Base-by-base conservation (phyloP, 1,140 invertebrate species). In the Drosophila pseudoobscura region DNA sequence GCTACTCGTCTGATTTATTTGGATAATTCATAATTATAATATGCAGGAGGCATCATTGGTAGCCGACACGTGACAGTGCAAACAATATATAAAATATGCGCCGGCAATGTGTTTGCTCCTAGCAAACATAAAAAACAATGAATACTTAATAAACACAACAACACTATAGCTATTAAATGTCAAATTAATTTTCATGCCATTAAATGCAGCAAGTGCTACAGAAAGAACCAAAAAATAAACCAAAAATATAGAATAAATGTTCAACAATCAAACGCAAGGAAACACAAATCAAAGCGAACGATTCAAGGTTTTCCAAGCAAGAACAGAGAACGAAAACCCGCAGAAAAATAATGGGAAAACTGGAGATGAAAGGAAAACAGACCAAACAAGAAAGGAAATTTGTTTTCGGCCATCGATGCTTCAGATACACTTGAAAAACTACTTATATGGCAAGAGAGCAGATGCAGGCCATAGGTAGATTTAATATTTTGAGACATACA, bases 171-270 rank as follows among this genome's bases (percentile, higher is more conserved):
- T 71, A 80, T 76, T 74, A 64, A 84, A 80, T 87, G 64, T 71
- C 69, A 82, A 78, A 87, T 87, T 88, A 88, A 87, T 84, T 85
- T 71, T 56, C 56, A 76, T 64, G 70, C 83, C 56, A 88, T 87
- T 82, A 87, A 87, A 75, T 82, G 82, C 80, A 71, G 82, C 80
- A 71, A 46, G 47, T 61, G 41, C n/a, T 45, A 60, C 50, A 31
- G 22, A 52, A 26, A 63, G 20, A 49, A 49, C 39, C 59, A 46
- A 50, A 63, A 63, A 66, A 26, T 17, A 49, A 51, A 43, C 59
- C 44, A 53, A 60, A 61, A 63, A 39, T 24, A 57, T 22, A 13
- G 11, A 58, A 54, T 47, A 78, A 44, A 82, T 77, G 41, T 45
- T 47, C 46, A 61, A 58, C 49, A 64, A 58, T 62, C 75, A 61